Base-by-base conservation (phyloP, 35 echinoderm and acorn worm genomes). In the Ophiothrix spiculata region DNA sequence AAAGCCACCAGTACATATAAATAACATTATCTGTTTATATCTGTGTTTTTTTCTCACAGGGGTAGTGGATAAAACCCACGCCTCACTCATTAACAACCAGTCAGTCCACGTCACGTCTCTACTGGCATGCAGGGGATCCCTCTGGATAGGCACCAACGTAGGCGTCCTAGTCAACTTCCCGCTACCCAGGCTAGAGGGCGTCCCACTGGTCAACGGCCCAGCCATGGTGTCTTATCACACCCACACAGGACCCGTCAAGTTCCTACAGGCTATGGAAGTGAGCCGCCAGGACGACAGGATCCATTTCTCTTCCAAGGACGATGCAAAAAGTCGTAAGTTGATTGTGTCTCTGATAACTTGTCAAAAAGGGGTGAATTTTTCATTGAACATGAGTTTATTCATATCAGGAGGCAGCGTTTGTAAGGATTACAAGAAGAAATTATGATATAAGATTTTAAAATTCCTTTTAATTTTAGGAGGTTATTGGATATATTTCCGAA, bases 221-320 rank as follows among this genome's bases (percentile, higher is more conserved):
- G 96, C 96, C 64, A 94, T 93, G 96, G 96, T 99, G 64, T 87
- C 96, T n/a, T 99, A 94, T 83, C 96, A 99, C 75, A 93, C 92
- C 37, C 96, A 99, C 38, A 87, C 85, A 35, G 92, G 92, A 4
- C 91, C 96, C 0, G 87, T 99, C 21, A 75, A 86, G 60, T 94
- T 94, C 80, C 78, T 99, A 45, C 81, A 84, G 1, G 88, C 88
- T 8, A 88, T 93, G 86, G 91, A 94, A 56, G 88, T 93, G 14
- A 90, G 94, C 37, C 85, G 94, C 34, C 89, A 91, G 81, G 86
- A 85, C 40, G 96, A 93, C 81, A 75, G 89, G 39, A 83, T 93
- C 13, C 77, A 87, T 38, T 99, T 87, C 79, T 91, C 96, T 40
- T 94, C 96, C 25, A 86, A 78, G 78, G 87, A 91, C 21, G 91